These are phyloP conservation scores for Macquaria ambigua DNA, from an alignment of 2,113 vertebrate species.

Conservation along the genomic window DNA sequence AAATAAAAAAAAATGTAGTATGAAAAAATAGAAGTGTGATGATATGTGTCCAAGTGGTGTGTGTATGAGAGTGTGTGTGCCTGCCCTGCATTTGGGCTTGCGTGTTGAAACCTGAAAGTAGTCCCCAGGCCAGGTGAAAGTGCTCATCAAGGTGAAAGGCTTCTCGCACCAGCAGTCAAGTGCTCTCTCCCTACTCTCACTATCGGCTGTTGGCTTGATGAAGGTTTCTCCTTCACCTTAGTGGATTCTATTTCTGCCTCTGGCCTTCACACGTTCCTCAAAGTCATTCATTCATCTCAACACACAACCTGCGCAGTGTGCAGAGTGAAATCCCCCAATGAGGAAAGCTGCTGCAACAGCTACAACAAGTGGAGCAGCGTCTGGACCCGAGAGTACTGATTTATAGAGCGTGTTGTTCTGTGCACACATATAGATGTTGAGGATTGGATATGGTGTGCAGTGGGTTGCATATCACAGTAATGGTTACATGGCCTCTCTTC, in stretches of 20 bases:
- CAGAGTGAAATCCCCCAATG: not conserved
- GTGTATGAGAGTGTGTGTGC: slow-evolving; percentile 4
- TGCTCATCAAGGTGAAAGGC: slow-evolving; percentile 50
- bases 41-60: not conserved
- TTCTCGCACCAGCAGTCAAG: slow-evolving; percentile 45
- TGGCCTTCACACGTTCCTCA: slow-evolving; percentile 62
- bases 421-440: slow-evolving; percentile 1
- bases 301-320: slow-evolving; percentile 3
- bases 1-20: not conserved
- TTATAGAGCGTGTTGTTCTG: slow-evolving; percentile 16
- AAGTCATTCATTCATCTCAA: slow-evolving; percentile 48
- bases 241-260: slow-evolving; percentile 52
- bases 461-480: slow-evolving; percentile 4
- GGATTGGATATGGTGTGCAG: not conserved
- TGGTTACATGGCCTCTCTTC: not conserved
- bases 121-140: slow-evolving; percentile 5
- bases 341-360: not conserved
- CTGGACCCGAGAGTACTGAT: slow-evolving; percentile 1
- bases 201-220: slow-evolving; percentile 51
- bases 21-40: not conserved
- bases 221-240: slow-evolving; percentile 54
- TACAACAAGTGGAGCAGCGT: not conserved
- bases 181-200: slow-evolving; percentile 20
- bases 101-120: slow-evolving; percentile 3
- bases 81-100: not conserved